Evolutionary conservation across 2,113 vertebrate genomes (phyloP).

Genomic region (Climacteris rufus): DNA sequence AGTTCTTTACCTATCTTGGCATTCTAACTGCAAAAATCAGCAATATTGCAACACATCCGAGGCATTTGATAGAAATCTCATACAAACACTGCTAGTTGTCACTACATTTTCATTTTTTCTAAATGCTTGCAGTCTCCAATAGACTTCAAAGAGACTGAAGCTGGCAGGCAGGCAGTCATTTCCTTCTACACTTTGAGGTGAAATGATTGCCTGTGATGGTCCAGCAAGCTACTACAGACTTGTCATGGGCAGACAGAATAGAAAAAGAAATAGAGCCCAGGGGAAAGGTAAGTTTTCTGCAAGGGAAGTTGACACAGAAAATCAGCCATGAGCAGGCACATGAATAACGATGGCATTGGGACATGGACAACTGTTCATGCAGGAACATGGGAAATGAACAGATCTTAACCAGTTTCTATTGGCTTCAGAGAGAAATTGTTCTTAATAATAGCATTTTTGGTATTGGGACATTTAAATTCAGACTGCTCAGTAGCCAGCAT

Average conservation of each 20-base stretch:
- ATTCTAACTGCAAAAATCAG: background rate
- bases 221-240: background rate
- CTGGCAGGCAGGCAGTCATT: background rate
- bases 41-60: background rate
- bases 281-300: background rate
- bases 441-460: background rate
- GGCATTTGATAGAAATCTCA: background rate
- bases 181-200: background rate
- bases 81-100: background rate
- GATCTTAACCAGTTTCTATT: background rate
- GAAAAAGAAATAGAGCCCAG: background rate
- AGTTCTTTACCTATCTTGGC: background rate
- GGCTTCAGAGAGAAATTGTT: background rate
- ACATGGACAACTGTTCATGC: background rate
- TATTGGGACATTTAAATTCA: background rate
- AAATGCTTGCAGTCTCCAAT: background rate
- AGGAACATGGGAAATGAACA: background rate
- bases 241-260: background rate
- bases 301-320: background rate
- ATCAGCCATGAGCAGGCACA: background rate
- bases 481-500: background rate
- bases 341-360: background rate
- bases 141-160: background rate
- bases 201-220: background rate
- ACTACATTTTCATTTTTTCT: background rate